phyloP scores from a whole-genome alignment of 92 coral and sea anemone species.

The Epizoanthus stellaris region DNA sequence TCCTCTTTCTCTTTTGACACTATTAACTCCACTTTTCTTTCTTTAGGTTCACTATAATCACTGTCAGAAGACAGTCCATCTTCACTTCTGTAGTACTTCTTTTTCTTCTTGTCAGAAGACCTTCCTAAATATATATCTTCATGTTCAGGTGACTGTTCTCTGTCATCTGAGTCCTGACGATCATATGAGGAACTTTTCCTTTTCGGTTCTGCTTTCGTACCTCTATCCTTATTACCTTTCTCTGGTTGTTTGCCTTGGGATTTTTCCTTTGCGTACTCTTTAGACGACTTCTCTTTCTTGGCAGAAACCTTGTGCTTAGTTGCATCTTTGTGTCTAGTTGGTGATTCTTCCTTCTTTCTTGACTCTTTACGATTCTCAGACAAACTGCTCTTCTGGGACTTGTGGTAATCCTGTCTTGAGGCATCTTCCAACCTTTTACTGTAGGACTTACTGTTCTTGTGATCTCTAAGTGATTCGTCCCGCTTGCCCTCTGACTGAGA shows the following conservation, averaged over 20 bases:
- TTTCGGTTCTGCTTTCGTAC: not conserved
- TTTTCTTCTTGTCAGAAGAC: not conserved
- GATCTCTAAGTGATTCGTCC: conserved; percentile 14
- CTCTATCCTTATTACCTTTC: not conserved
- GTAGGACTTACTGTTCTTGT: conserved; percentile 9
- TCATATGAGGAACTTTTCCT: conserved; percentile 10
- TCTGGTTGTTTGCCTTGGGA: not conserved
- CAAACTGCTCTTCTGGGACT: conserved; percentile 18
- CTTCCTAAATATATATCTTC: not conserved
- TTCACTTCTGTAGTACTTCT: not conserved
- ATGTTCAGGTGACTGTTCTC: not conserved
- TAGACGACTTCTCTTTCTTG: not conserved
- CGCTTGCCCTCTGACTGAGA: not conserved
- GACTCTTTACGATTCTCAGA: not conserved
- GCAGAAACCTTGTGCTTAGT: not conserved
- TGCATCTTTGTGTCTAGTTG: conserved; percentile 4
- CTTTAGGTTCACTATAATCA: not conserved
- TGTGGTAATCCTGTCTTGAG: not conserved
- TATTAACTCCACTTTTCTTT: not conserved
- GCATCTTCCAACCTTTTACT: conserved; percentile 5
- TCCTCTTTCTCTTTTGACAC: not conserved
- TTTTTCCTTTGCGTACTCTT: not conserved
- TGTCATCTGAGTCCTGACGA: not conserved
- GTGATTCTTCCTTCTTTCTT: conserved; percentile 3
- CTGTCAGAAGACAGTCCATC: not conserved